Conservation (phyloP, 1,140 invertebrate genomes). For the Drosophila nikananu region DNA sequence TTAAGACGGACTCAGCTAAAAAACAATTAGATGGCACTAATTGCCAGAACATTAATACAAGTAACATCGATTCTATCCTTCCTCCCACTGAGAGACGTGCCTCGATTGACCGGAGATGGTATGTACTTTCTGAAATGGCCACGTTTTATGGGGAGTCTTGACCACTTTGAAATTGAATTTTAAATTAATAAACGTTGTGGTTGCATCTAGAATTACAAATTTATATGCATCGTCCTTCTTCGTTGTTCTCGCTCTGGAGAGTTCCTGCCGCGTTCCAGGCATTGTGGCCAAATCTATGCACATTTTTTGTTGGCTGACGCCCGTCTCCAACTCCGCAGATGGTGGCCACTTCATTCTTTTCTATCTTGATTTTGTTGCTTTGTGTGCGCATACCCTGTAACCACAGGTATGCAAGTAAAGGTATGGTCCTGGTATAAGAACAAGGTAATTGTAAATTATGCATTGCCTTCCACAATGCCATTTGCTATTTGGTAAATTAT, state of each 20-base stretch:
- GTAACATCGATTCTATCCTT: slow-evolving; percentile 50
- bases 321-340: slow-evolving; percentile 15
- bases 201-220: slow-evolving; percentile 82
- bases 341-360: slow-evolving; percentile 25
- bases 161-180: slow-evolving; percentile 82
- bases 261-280: slow-evolving; percentile 55
- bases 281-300: slow-evolving; percentile 78
- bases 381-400: slow-evolving; percentile 42
- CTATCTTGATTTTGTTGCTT: slow-evolving; percentile 52
- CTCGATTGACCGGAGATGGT: background rate
- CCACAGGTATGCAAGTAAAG: slow-evolving; percentile 21
- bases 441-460: background rate
- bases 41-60: slow-evolving; percentile 67
- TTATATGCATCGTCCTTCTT: slow-evolving; percentile 70
- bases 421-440: background rate
- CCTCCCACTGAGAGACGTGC: slow-evolving; percentile 10
- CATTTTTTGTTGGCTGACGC: slow-evolving; percentile 64
- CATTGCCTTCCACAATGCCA: background rate
- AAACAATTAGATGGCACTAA: slow-evolving; percentile 78
- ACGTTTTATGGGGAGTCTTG: slow-evolving; percentile 44
- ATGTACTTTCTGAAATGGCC: slow-evolving; percentile 23
- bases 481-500: background rate
- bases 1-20: slow-evolving; percentile 56
- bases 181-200: slow-evolving; percentile 83
- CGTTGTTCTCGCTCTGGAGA: slow-evolving; percentile 39